A percentile compares a stretch with the other conserved stretches of the same genome.
phyloP scores from a whole-genome alignment of 2,113 vertebrate species.

The mouse (Mus musculus) region DNA sequence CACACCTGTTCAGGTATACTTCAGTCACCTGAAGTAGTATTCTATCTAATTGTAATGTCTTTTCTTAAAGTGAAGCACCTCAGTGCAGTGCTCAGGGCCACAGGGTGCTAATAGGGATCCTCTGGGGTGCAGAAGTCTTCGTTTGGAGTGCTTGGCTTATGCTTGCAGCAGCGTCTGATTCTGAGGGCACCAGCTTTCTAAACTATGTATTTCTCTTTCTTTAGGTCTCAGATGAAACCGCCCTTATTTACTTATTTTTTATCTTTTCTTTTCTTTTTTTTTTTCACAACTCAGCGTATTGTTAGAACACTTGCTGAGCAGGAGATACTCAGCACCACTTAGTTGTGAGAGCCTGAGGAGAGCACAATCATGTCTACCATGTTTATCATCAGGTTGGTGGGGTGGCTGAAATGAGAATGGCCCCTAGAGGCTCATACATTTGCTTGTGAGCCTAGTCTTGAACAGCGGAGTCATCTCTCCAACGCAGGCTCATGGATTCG shows the following conservation, averaged over 20 bases:
- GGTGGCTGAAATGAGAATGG: too few relatives aligned
- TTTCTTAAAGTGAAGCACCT: background rate
- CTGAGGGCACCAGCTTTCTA: background rate
- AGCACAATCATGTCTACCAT: background rate
- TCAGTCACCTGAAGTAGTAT: background rate
- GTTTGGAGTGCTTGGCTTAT: background rate
- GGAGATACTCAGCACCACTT: background rate
- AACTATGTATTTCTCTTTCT: background rate
- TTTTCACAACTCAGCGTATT: background rate
- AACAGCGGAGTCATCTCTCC: background rate
- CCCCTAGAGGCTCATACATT: background rate
- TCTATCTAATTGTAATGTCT: conserved; percentile 40
- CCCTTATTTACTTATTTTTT: background rate
- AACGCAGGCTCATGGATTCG: background rate
- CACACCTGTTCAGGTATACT: background rate
- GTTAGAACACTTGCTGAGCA: background rate
- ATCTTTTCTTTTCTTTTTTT: too few relatives aligned
- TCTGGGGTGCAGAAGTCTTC: background rate
- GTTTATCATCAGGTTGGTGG: background rate
- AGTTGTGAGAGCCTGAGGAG: background rate
- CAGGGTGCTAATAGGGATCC: background rate
- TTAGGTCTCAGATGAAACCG: background rate
- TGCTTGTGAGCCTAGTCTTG: background rate
- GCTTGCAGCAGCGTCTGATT: too few relatives aligned
- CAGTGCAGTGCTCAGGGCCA: background rate